Evolutionary conservation across 2,113 vertebrate species (phyloP).

Genomic region (Amazona vittata): DNA sequence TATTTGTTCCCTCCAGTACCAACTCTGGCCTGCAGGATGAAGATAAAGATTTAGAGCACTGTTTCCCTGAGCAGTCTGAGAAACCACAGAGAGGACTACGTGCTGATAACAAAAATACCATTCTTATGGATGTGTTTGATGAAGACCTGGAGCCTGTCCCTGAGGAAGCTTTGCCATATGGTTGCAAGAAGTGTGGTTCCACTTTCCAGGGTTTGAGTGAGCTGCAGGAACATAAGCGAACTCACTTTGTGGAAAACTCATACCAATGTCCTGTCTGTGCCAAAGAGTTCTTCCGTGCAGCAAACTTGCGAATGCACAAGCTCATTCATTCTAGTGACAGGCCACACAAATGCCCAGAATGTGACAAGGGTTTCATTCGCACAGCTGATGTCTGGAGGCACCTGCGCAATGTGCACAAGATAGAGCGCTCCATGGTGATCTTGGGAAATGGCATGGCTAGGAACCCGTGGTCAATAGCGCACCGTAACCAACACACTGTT

Average conservation of each 20-base stretch:
- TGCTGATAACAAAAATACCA: rapidly evolving
- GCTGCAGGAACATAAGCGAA: slow-evolving; percentile 1
- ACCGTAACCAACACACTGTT: neutral
- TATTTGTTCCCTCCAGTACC: neutral
- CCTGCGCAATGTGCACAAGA: slow-evolving; percentile 33
- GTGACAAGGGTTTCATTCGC: slow-evolving; percentile 67
- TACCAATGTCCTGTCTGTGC: neutral
- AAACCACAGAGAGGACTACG: neutral
- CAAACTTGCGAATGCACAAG: slow-evolving; percentile 60
- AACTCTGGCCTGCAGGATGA: neutral
- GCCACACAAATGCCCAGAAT: slow-evolving; percentile 44
- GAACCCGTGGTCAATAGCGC: slow-evolving; percentile 9
- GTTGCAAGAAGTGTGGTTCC: neutral
- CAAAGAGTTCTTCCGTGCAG: slow-evolving; percentile 47
- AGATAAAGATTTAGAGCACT: neutral
- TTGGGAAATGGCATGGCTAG: neutral
- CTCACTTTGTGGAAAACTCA: neutral
- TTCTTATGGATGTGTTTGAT: neutral
- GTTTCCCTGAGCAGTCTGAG: neutral
- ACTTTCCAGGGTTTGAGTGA: neutral
- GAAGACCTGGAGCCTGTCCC: neutral
- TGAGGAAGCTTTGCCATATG: neutral
- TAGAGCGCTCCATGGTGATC: slow-evolving; percentile 54
- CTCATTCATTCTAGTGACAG: slow-evolving; percentile 47
- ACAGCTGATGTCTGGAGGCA: slow-evolving; percentile 54